Percentiles rank a stretch among this genome's conserved stretches.
These are phyloP conservation scores for Bufotes viridis DNA, from an alignment of 2,797 vertebrate genomes.

Conservation along the genomic window DNA sequence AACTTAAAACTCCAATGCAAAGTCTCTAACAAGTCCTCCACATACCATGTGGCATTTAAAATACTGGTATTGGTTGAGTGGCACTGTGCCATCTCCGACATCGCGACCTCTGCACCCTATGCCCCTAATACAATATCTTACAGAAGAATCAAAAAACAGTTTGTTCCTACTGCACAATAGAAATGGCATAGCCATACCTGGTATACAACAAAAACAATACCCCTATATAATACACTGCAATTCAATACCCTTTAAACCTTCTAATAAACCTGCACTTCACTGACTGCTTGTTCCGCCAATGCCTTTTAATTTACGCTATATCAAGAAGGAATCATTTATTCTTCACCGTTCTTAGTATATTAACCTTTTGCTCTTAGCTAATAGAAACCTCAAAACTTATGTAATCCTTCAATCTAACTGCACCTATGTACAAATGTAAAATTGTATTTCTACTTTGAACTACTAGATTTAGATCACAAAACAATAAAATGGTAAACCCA, in stretches of 20 bases:
- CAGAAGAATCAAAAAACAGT: neutral
- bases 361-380: neutral
- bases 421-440: neutral
- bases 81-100: too few species aligned
- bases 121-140: neutral
- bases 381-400: neutral
- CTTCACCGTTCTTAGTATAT: neutral
- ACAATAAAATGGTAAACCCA: neutral
- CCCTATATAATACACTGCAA: neutral
- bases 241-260: neutral
- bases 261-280: neutral
- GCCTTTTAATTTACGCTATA: neutral
- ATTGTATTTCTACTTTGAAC: neutral
- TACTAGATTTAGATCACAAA: neutral
- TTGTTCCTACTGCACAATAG: neutral
- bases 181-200: neutral
- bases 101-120: neutral
- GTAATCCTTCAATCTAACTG: too few species aligned
- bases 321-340: neutral
- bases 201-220: neutral
- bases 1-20: neutral
- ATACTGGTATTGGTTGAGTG: neutral
- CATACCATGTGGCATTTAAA: neutral
- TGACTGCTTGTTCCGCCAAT: neutral
- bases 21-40: neutral